Evolutionary conservation across 1,140 invertebrate species (phyloP).

Genomic region (Drosophila takahashii): DNA sequence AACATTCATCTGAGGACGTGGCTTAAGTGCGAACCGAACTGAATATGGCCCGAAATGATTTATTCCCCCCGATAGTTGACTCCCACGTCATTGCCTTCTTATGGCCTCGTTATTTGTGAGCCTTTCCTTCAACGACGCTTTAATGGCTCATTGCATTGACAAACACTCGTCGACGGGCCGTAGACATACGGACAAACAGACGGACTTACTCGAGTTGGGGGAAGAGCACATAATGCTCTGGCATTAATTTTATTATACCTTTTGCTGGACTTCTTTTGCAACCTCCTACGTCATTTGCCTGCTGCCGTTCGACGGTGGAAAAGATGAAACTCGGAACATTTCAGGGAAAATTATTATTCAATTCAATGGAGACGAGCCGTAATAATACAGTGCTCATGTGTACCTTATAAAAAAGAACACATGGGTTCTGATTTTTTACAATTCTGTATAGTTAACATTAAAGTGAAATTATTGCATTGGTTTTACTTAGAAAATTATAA

Average conservation of each 20-base stretch:
- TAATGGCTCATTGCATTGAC: constrained; percentile 64
- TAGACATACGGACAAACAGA: constrained; percentile 12
- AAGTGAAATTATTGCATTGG: neutral
- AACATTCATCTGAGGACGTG: neutral
- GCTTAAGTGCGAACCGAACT: constrained; percentile 4
- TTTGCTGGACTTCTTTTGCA: constrained; percentile 34
- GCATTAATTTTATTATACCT: constrained; percentile 75
- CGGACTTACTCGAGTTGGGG: neutral
- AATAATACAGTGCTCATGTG: neutral
- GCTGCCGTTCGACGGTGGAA: constrained; percentile 22
- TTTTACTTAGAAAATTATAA: no score
- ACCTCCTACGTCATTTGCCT: constrained; percentile 39
- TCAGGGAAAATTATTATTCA: neutral
- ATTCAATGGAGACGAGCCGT: neutral
- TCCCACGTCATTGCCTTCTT: constrained; percentile 55
- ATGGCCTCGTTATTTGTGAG: constrained; percentile 44
- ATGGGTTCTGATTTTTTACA: neutral
- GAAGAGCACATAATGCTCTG: constrained; percentile 48
- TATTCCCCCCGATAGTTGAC: constrained; percentile 46
- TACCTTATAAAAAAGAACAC: neutral
- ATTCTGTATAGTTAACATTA: neutral
- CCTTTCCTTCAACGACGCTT: constrained; percentile 50
- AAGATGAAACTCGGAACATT: constrained; percentile 7
- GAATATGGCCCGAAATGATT: constrained; percentile 35
- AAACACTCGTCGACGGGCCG: constrained; percentile 17